Conservation (phyloP, 2,797 vertebrate species). For the Galaxias olidus region DNA sequence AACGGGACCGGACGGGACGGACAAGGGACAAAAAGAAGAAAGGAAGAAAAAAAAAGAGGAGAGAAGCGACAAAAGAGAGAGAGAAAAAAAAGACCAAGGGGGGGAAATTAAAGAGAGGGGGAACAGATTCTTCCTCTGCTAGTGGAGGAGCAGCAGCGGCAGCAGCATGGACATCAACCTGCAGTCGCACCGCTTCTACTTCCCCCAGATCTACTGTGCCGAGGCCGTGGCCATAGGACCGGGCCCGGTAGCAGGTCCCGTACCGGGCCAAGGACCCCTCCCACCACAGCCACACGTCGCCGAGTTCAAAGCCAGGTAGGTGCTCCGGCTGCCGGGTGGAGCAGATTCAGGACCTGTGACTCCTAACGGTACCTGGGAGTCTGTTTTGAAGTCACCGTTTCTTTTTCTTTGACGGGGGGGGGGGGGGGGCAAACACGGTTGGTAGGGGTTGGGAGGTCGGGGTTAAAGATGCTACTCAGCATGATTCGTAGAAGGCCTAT, state of each 20-base stretch:
- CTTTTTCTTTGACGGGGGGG: too few relatives aligned
- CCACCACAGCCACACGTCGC: conserved; percentile 52
- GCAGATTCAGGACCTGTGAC: not conserved
- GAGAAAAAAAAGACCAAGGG: conserved; percentile 21
- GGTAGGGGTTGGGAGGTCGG: too few relatives aligned
- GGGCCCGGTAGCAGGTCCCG: conserved; percentile 36
- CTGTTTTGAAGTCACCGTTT: not conserved
- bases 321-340: not conserved
- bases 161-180: conserved; percentile 77
- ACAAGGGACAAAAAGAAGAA: conserved; percentile 3
- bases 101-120: not conserved
- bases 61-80: not conserved
- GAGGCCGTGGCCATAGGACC: conserved; percentile 47
- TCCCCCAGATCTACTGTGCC: conserved; percentile 76
- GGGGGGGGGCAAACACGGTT: too few relatives aligned
- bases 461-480: too few relatives aligned
- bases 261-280: too few relatives aligned
- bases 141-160: conserved; percentile 28
- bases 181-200: conserved; percentile 77
- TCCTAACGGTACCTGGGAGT: not conserved
- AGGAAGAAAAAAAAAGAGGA: conserved; percentile 12
- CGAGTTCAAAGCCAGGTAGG: conserved; percentile 80
- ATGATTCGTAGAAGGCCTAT: too few relatives aligned
- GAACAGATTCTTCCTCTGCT: not conserved
- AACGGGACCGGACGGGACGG: conserved; percentile 3